Evolutionary conservation across 2,888 invertebrate genomes (phyloP), one percentile per base, ranked within the genome.

Genomic region (Dichetophora obliterata): DNA sequence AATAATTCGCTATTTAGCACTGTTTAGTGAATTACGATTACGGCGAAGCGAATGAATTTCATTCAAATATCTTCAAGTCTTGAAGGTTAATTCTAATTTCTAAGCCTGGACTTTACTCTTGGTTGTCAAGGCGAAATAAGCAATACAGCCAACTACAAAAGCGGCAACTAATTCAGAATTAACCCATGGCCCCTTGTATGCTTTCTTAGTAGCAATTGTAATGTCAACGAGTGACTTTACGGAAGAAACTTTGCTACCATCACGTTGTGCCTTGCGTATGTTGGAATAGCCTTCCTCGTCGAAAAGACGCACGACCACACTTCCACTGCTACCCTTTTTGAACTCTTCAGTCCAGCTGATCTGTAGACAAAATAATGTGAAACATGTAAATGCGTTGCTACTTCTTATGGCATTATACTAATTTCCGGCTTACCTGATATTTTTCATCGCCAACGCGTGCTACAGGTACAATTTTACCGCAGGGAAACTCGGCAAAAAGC

Each of bases 301-400:
- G 84, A 95, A 94, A 24, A 99, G 90, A 79, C 94, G 93, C 69
- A 98, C 92, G 77, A 92, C 92, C 83, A 96, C 94, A 68, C 93
- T 93, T 37, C 97, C 98, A 66, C 96, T 93, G 75, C 93, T 93
- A 0, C 96, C 94, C 83, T 94, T 94, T 68, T 94, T 93, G 34
- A 94, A 92, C 80, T 98, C 98, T 86, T 97, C 96, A 11, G 95
- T 95, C 96, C 98, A 98, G 82, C 98, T 98, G 31, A 98, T 94
- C 95, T 97, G 87, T 77, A 84, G 83, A 50, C 68, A 65, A 16
- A 27, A 73, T n/a, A 52, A 0, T 16, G 16, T 14, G 2, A 48
- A 19, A 24, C 16, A 65, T 37, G 43, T 54, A 54, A 14, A 63
- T 27, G 14, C 1, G 14, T 31, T 63, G 3, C 61, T 9, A 5